These are phyloP conservation scores for Drosophila teissieri DNA, from an alignment of 1,140 invertebrate species.

Conservation along the genomic window DNA sequence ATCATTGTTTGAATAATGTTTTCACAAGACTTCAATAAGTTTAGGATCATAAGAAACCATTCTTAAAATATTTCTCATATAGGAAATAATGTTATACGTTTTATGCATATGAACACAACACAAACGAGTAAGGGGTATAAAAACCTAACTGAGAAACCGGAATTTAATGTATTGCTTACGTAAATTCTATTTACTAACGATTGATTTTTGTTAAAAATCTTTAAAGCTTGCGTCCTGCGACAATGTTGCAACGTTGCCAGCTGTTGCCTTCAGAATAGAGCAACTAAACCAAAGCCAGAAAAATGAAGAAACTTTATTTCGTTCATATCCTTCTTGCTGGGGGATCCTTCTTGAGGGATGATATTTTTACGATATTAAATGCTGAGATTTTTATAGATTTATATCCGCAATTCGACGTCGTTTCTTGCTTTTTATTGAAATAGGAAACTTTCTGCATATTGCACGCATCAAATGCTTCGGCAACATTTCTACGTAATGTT, in stretches of 20 bases:
- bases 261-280: slow-evolving; percentile 39
- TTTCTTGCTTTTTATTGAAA: slow-evolving; percentile 72
- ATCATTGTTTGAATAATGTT: slow-evolving; percentile 37
- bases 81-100: too few species aligned
- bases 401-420: slow-evolving; percentile 64
- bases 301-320: slow-evolving; percentile 46
- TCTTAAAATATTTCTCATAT: too few species aligned
- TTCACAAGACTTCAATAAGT: too few species aligned
- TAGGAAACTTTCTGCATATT: slow-evolving; percentile 83
- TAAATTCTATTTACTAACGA: too few species aligned
- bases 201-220: too few species aligned
- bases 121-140: too few species aligned
- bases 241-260: slow-evolving; percentile 44
- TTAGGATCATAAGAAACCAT: too few species aligned
- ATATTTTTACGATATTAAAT: slow-evolving; percentile 67
- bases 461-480: slow-evolving; percentile 75
- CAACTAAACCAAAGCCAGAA: slow-evolving; percentile 39
- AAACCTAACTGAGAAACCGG: too few species aligned
- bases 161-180: too few species aligned
- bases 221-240: slow-evolving; percentile 14
- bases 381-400: slow-evolving; percentile 79
- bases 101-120: too few species aligned
- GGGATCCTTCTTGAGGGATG: slow-evolving; percentile 2
- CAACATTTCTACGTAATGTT: slow-evolving; percentile 46
- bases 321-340: background rate